Percentiles rank a stretch among this genome's conserved stretches.
These are phyloP conservation scores for Nannobrachium achirus DNA, from an alignment of 2,113 vertebrate species.

Conservation along the genomic window DNA sequence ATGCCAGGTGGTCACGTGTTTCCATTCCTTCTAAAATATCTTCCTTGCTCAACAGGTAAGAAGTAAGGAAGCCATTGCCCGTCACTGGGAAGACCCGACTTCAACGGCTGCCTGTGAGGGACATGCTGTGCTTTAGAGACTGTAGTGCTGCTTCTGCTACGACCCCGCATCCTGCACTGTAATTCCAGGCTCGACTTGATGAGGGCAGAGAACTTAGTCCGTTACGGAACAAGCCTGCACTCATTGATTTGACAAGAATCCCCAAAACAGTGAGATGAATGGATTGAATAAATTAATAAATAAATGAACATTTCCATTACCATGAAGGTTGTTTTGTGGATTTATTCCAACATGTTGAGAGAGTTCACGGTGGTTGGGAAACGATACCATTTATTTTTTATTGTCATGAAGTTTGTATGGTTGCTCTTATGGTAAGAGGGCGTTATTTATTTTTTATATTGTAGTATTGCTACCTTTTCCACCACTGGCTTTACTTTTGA, in stretches of 20 bases:
- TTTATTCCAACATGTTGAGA: slow-evolving; percentile 15
- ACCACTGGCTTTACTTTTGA: neutral
- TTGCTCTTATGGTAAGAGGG: too few species aligned
- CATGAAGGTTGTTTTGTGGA: slow-evolving; percentile 11
- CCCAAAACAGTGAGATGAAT: neutral
- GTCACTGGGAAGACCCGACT: slow-evolving; percentile 12
- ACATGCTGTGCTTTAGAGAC: slow-evolving; percentile 9
- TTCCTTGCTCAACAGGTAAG: slow-evolving; percentile 71
- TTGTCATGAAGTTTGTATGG: too few species aligned
- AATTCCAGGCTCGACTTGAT: slow-evolving; percentile 1
- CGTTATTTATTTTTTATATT: too few species aligned
- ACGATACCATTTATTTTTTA: slow-evolving; percentile 6
- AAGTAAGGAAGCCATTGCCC: slow-evolving; percentile 49
- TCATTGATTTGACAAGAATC: slow-evolving; percentile 25
- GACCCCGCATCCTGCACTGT: slow-evolving; percentile 25
- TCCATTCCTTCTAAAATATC: too few species aligned
- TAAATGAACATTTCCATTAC: slow-evolving; percentile 21
- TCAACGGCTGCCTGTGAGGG: neutral
- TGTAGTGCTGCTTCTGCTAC: slow-evolving; percentile 6
- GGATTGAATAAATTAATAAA: slow-evolving; percentile 13
- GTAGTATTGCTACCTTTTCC: too few species aligned
- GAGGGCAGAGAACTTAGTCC: slow-evolving; percentile 21
- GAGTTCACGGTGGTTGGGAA: neutral
- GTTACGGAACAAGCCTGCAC: slow-evolving; percentile 9
- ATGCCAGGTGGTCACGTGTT: slow-evolving; percentile 3